Conservation (phyloP, 2,797 vertebrate species). For the Siniperca scherzeri region DNA sequence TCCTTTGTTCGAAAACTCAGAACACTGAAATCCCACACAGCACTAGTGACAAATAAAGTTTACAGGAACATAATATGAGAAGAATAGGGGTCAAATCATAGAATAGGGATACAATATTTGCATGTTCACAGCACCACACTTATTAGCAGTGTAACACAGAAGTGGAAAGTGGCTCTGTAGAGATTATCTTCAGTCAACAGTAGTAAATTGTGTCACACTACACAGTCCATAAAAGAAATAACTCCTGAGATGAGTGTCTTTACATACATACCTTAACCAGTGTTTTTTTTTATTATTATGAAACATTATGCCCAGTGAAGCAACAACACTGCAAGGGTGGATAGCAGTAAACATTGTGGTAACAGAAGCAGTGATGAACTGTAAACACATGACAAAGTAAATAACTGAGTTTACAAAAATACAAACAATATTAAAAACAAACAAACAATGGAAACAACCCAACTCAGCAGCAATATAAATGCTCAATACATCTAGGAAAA, state of each 20-base stretch:
- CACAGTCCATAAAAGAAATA: conserved; percentile 55
- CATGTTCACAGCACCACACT: conserved; percentile 69
- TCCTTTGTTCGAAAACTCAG: conserved; percentile 56
- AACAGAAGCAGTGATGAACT: conserved; percentile 18
- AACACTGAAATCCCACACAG: conserved; percentile 59
- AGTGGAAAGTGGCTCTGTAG: conserved; percentile 50
- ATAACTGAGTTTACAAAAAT: conserved; percentile 44
- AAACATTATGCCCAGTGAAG: conserved; percentile 24
- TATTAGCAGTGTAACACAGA: conserved; percentile 64
- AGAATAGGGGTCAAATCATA: conserved; percentile 38
- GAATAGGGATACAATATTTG: conserved; percentile 50
- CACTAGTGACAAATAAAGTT: conserved; percentile 63
- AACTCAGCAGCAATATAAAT: conserved; percentile 41
- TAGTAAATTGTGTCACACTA: conserved; percentile 57
- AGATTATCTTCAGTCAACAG: conserved; percentile 48
- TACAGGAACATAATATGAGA: conserved; percentile 54
- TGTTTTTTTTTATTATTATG: not conserved
- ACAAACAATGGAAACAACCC: conserved; percentile 13
- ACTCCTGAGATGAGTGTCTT: conserved; percentile 76
- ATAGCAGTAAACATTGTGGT: conserved; percentile 31
- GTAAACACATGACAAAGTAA: conserved; percentile 34
- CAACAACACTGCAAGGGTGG: conserved; percentile 24
- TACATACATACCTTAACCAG: conserved; percentile 42
- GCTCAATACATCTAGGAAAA: conserved; percentile 41
- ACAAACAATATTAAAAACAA: conserved; percentile 7